Evolutionary conservation across 2,113 vertebrate genomes (phyloP).

Genomic region (Aphyosemion australe): DNA sequence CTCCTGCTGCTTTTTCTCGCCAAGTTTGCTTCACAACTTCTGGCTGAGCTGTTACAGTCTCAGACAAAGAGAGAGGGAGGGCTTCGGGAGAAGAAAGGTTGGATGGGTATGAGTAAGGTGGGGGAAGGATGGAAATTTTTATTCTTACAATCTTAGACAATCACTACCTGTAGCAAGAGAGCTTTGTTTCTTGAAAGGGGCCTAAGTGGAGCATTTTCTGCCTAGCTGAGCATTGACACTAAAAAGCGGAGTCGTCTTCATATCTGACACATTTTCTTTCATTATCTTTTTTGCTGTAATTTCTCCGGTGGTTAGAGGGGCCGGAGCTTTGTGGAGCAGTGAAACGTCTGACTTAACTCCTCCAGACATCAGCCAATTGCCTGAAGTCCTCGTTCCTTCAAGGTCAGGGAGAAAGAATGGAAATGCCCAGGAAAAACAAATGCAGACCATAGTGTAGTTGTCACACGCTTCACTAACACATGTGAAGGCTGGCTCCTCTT

Average conservation of each 20-base stretch:
- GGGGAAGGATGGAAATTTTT: conserved; percentile 64
- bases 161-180: conserved; percentile 62
- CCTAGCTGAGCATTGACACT: conserved; percentile 70
- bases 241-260: conserved; percentile 66
- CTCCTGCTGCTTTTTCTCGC: conserved; percentile 63
- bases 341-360: conserved; percentile 73
- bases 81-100: conserved; percentile 32
- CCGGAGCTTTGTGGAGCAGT: conserved; percentile 50
- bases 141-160: conserved; percentile 58
- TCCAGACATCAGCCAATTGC: conserved; percentile 75
- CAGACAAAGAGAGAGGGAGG: conserved; percentile 32
- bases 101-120: conserved; percentile 21
- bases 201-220: conserved; percentile 70
- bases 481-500: conserved; percentile 66
- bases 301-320: conserved; percentile 57
- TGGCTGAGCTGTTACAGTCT: conserved; percentile 54
- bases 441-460: conserved; percentile 71
- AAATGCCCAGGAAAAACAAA: conserved; percentile 74
- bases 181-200: conserved; percentile 67
- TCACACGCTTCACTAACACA: conserved; percentile 69
- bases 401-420: conserved; percentile 70
- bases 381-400: conserved; percentile 60
- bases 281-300: conserved; percentile 69
- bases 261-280: conserved; percentile 74
- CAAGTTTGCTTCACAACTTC: conserved; percentile 69